Evolutionary conservation across 2,888 invertebrate genomes (phyloP).

Genomic region (Imbricaverruca yamaguchii): DNA sequence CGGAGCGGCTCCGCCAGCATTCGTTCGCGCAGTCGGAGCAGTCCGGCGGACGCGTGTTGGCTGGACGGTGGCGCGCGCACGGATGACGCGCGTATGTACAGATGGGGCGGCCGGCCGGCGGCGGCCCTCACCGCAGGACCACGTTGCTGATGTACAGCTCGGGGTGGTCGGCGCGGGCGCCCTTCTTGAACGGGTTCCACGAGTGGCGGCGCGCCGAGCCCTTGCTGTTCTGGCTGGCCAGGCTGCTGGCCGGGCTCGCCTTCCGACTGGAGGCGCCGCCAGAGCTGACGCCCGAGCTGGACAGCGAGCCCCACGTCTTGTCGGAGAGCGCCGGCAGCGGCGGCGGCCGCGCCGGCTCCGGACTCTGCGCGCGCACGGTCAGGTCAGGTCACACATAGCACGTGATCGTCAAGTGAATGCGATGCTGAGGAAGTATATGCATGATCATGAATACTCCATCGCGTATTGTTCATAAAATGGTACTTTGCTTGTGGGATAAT

Average conservation of each 20-base stretch:
- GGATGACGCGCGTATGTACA: slow-evolving; percentile 9
- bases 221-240: slow-evolving; percentile 21
- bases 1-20: background rate
- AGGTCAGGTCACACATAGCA: too few relatives aligned
- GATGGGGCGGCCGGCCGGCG: background rate
- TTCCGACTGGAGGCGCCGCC: slow-evolving; percentile 12
- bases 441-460: too few relatives aligned
- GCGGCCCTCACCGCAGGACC: background rate
- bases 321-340: background rate
- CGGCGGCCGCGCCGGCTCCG: slow-evolving; percentile 17
- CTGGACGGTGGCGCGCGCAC: background rate
- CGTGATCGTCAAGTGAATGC: too few relatives aligned
- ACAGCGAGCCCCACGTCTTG: slow-evolving; percentile 15
- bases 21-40: background rate
- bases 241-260: slow-evolving; percentile 8
- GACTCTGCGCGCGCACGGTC: background rate
- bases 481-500: too few relatives aligned
- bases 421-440: too few relatives aligned
- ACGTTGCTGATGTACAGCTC: slow-evolving; percentile 19
- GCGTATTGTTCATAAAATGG: too few relatives aligned
- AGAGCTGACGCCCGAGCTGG: slow-evolving; percentile 15
- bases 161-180: background rate
- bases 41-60: too few relatives aligned
- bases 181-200: slow-evolving; percentile 18
- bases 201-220: slow-evolving; percentile 10